Conservation (phyloP, 2,888 invertebrate species). For the Parnassius apollo region DNA sequence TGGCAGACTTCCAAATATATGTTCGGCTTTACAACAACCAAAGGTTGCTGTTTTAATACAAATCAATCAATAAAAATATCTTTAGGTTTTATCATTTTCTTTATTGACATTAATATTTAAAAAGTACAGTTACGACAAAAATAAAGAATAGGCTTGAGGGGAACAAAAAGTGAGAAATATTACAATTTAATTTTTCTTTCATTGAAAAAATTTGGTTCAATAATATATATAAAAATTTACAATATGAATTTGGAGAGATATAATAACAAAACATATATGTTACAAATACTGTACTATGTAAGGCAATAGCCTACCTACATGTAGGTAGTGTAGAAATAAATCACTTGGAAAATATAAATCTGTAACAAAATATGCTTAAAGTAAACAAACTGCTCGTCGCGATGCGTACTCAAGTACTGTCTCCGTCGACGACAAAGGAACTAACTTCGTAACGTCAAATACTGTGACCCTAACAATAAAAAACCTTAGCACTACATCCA, state of each 20-base stretch:
- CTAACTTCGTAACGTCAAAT: constrained; percentile 62
- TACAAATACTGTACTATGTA: background rate
- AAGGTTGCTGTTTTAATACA: background rate
- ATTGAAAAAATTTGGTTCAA: constrained; percentile 9
- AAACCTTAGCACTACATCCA: constrained; percentile 41
- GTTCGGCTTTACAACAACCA: too few species aligned
- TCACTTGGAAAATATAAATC: constrained; percentile 5
- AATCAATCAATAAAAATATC: constrained; percentile 21
- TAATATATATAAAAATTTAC: constrained; percentile 14
- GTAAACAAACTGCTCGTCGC: constrained; percentile 18
- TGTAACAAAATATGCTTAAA: constrained; percentile 12
- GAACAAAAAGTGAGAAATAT: constrained; percentile 40
- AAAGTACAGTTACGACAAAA: constrained; percentile 61
- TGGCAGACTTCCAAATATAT: too few species aligned
- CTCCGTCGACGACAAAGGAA: constrained; percentile 42
- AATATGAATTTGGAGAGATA: background rate
- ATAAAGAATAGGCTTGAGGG: constrained; percentile 46
- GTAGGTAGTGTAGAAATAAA: constrained; percentile 1
- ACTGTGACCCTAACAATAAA: constrained; percentile 56
- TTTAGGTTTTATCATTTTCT: constrained; percentile 40
- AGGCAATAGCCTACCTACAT: background rate
- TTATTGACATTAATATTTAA: constrained; percentile 68
- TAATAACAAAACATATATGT: background rate
- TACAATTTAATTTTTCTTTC: constrained; percentile 15
- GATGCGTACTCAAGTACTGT: constrained; percentile 16